Percentiles rank a stretch among this genome's conserved stretches.
Conservation (phyloP, 1,140 invertebrate species). For the Gonatopus flavifemur region DNA sequence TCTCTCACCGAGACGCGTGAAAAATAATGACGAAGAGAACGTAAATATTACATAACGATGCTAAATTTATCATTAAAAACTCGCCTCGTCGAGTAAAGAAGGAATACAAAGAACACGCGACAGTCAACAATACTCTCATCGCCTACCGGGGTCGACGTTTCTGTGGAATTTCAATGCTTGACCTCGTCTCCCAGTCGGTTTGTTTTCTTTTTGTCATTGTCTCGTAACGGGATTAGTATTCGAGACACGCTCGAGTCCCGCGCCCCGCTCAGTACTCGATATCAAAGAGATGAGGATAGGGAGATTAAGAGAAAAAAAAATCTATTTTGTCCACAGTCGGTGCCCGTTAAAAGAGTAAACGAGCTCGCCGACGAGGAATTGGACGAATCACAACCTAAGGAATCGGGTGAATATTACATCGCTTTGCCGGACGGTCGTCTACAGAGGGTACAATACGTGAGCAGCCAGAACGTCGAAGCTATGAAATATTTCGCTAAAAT, state of each 20-base stretch:
- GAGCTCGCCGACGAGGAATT: conserved; percentile 48
- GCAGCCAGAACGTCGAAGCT: conserved; percentile 55
- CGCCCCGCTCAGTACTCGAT: neutral
- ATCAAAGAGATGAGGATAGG: neutral
- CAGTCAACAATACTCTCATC: too few relatives aligned
- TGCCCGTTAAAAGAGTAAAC: conserved; percentile 43
- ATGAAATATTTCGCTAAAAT: conserved; percentile 62
- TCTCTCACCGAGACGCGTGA: too few relatives aligned
- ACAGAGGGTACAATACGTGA: conserved; percentile 58
- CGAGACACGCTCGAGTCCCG: conserved; percentile 14
- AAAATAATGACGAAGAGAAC: too few relatives aligned
- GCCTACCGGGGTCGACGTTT: conserved; percentile 15
- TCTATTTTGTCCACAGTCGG: conserved; percentile 32
- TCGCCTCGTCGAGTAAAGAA: conserved; percentile 16
- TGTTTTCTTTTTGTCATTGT: conserved; percentile 1
- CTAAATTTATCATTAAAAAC: conserved; percentile 31
- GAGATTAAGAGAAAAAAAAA: neutral
- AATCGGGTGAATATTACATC: conserved; percentile 58
- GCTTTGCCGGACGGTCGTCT: conserved; percentile 59
- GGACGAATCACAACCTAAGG: conserved; percentile 37
- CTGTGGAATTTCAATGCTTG: conserved; percentile 40
- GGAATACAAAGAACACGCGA: neutral
- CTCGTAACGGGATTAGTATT: conserved; percentile 45
- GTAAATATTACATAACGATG: conserved; percentile 12
- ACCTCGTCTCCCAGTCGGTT: conserved; percentile 2